A percentile compares a stretch with the other conserved stretches of the same genome.
Conservation (phyloP, 2,113 vertebrate species). For the Eonycteris spelaea region DNA sequence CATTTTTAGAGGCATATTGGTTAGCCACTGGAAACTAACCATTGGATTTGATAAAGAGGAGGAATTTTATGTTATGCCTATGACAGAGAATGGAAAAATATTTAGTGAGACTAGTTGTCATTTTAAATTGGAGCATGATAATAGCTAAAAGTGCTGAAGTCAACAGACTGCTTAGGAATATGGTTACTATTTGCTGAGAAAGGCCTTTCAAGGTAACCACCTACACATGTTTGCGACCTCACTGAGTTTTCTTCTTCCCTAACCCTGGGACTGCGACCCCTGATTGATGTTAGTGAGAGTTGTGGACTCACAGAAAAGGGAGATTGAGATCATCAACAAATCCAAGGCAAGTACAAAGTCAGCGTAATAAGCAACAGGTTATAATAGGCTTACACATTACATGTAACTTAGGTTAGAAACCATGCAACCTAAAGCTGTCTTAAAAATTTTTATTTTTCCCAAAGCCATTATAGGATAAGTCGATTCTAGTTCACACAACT, state of each 20-base stretch:
- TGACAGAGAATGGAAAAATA: slow-evolving; percentile 68
- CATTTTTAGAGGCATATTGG: slow-evolving; percentile 43
- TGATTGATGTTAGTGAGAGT: slow-evolving; percentile 15
- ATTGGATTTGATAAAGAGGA: slow-evolving; percentile 36
- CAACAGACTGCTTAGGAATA: slow-evolving; percentile 47
- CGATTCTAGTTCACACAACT: background rate
- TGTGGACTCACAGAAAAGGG: background rate
- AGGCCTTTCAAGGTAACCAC: slow-evolving; percentile 42
- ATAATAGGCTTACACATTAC: background rate
- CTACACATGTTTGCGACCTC: slow-evolving; percentile 9
- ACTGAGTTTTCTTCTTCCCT: background rate
- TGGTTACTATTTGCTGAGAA: slow-evolving; percentile 63
- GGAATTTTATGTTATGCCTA: slow-evolving; percentile 38
- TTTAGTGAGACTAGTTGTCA: slow-evolving; percentile 46
- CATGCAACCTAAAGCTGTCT: background rate
- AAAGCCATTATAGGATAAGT: background rate
- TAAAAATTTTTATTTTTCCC: background rate
- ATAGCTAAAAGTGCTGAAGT: slow-evolving; percentile 62
- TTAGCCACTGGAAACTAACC: slow-evolving; percentile 50
- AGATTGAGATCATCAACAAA: background rate
- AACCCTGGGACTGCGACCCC: background rate
- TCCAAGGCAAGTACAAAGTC: background rate
- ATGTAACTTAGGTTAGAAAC: background rate
- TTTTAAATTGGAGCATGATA: slow-evolving; percentile 56
- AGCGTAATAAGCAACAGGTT: background rate